These are phyloP conservation scores for Rhinichthys osculus DNA, from an alignment of 2,797 vertebrate species.

Conservation along the genomic window DNA sequence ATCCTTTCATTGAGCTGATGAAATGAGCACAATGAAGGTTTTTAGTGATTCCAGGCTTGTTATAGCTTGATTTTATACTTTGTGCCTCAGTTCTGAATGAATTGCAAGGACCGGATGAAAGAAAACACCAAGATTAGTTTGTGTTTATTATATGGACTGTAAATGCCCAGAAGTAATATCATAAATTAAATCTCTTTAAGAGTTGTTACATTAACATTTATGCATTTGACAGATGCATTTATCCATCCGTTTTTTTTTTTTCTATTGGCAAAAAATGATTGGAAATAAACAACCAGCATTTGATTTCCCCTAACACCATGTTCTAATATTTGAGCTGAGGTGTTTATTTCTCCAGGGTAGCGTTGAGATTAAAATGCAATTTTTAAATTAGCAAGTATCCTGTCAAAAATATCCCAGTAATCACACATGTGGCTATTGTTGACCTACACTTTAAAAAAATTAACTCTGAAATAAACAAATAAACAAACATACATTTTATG, in stretches of 20 bases:
- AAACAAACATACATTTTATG: too few species aligned
- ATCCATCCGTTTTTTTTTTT: neutral
- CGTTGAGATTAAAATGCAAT: neutral
- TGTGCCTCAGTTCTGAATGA: neutral
- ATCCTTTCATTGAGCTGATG: constrained; percentile 29
- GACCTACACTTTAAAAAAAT: too few species aligned
- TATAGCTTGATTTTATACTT: neutral
- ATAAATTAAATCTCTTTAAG: neutral
- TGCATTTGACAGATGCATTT: neutral
- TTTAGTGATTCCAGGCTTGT: neutral
- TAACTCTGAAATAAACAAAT: too few species aligned
- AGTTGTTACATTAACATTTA: neutral
- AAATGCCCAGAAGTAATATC: neutral
- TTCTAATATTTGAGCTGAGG: too few species aligned
- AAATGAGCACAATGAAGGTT: neutral
- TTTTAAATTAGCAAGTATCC: neutral
- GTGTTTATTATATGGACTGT: neutral
- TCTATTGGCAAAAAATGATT: too few species aligned
- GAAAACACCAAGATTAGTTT: neutral
- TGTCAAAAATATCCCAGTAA: neutral
- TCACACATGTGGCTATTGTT: neutral
- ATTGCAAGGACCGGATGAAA: neutral
- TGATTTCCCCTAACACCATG: too few species aligned
- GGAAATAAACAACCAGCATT: neutral
- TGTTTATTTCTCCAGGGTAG: neutral